Percentiles rank a stretch among this genome's conserved stretches.
phyloP scores from a whole-genome alignment of 2,113 vertebrate genomes.

The Ivindomyrus marchei region DNA sequence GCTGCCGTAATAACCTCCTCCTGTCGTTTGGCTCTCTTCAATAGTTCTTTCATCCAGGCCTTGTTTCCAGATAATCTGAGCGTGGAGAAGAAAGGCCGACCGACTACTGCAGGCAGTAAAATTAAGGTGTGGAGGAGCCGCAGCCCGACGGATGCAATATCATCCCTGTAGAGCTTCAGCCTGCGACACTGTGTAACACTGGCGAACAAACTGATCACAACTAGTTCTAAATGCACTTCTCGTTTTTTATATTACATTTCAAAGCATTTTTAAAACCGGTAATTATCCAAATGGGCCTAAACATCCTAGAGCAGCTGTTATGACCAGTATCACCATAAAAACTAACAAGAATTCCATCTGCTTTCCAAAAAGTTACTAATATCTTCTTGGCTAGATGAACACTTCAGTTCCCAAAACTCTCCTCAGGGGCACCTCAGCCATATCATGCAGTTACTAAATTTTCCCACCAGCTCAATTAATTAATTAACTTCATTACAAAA shows the following conservation, averaged over 20 bases:
- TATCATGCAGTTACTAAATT: neutral
- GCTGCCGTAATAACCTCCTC: conserved; percentile 7
- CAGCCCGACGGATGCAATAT: neutral
- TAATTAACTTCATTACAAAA: neutral
- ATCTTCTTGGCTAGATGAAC: neutral
- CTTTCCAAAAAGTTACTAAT: neutral
- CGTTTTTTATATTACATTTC: neutral
- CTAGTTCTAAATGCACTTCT: neutral
- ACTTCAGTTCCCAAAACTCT: neutral
- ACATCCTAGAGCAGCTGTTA: neutral
- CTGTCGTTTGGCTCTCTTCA: neutral
- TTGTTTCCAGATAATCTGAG: conserved; percentile 92
- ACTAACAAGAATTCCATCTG: neutral
- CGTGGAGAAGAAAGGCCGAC: conserved; percentile 92
- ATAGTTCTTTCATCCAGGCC: conserved; percentile 86
- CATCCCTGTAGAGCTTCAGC: neutral
- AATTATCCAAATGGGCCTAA: neutral
- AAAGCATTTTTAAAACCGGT: neutral
- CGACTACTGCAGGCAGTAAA: conserved; percentile 92
- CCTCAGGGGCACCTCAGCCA: neutral
- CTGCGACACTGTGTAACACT: neutral
- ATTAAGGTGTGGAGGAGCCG: conserved; percentile 74
- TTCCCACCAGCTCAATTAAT: neutral
- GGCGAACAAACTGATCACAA: neutral
- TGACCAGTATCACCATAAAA: neutral